Evolutionary conservation across 2,888 invertebrate species (phyloP).

Genomic region (Agonopterix alstromeriana): DNA sequence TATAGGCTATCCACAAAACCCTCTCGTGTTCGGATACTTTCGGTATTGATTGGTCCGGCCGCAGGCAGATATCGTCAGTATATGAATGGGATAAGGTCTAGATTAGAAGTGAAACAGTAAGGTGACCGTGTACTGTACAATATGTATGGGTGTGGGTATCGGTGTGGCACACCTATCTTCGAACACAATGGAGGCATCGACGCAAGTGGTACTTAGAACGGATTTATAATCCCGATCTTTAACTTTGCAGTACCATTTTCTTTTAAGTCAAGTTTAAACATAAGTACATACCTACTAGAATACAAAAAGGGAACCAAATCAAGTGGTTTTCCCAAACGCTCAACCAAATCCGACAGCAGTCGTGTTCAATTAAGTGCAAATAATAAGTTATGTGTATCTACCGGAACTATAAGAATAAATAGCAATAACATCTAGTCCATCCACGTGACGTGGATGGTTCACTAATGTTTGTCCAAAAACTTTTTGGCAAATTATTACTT

Average conservation of each 20-base stretch:
- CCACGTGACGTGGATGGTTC: too few relatives aligned
- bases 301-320: too few relatives aligned
- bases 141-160: constrained; percentile 19
- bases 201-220: constrained; percentile 30
- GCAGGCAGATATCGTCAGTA: constrained; percentile 14
- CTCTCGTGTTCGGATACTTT: constrained; percentile 18
- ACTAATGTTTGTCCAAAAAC: too few relatives aligned
- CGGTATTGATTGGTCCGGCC: constrained; percentile 19
- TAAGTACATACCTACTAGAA: too few relatives aligned
- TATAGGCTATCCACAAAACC: constrained; percentile 17
- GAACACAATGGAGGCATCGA: constrained; percentile 34
- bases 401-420: too few relatives aligned
- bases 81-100: constrained; percentile 14
- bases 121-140: constrained; percentile 25
- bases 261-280: too few relatives aligned
- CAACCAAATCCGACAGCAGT: too few relatives aligned
- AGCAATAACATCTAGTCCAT: too few relatives aligned
- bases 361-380: too few relatives aligned
- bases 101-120: constrained; percentile 16
- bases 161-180: constrained; percentile 24
- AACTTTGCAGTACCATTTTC: constrained; percentile 5
- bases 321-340: too few relatives aligned
- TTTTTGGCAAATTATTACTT: too few relatives aligned
- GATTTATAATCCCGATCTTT: constrained; percentile 32
- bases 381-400: too few relatives aligned